Conservation (phyloP, 1,140 invertebrate genomes). For the Zophobas atratus region DNA sequence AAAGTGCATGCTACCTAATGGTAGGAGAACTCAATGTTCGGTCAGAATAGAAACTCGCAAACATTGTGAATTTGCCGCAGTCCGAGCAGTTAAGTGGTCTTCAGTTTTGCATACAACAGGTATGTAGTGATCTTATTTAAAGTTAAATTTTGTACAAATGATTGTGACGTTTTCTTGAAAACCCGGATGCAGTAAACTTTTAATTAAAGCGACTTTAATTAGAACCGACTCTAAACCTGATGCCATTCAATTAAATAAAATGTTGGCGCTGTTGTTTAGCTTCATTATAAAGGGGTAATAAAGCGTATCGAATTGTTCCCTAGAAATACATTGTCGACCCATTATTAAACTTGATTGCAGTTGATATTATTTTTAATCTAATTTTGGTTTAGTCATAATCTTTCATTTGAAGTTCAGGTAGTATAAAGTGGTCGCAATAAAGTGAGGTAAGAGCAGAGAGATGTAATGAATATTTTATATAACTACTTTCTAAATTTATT, state of each 20-base stretch:
- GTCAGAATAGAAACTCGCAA: conserved; percentile 35
- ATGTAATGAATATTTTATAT: conserved; percentile 15
- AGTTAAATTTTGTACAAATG: too few species aligned
- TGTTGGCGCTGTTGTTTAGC: not conserved
- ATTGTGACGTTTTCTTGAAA: too few species aligned
- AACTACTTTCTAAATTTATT: conserved; percentile 33
- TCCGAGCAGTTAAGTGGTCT: conserved; percentile 21
- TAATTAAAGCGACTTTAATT: too few species aligned
- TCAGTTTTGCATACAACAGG: conserved; percentile 1
- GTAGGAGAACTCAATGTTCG: conserved; percentile 33
- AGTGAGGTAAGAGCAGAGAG: not conserved
- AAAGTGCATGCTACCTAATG: conserved; percentile 29
- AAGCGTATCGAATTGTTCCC: not conserved
- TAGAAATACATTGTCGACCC: not conserved
- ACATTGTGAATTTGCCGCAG: conserved; percentile 15
- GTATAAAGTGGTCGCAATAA: conserved; percentile 18
- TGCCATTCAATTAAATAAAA: too few species aligned
- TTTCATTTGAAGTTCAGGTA: not conserved
- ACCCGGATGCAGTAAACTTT: too few species aligned
- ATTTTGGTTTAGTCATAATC: not conserved
- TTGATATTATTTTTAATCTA: not conserved
- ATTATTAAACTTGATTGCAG: conserved; percentile 2
- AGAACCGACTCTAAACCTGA: too few species aligned
- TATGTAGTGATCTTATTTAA: too few species aligned
- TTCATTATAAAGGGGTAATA: not conserved